These are phyloP conservation scores for Catostomus latipinnis DNA, from an alignment of 2,797 vertebrate species.

Conservation along the genomic window DNA sequence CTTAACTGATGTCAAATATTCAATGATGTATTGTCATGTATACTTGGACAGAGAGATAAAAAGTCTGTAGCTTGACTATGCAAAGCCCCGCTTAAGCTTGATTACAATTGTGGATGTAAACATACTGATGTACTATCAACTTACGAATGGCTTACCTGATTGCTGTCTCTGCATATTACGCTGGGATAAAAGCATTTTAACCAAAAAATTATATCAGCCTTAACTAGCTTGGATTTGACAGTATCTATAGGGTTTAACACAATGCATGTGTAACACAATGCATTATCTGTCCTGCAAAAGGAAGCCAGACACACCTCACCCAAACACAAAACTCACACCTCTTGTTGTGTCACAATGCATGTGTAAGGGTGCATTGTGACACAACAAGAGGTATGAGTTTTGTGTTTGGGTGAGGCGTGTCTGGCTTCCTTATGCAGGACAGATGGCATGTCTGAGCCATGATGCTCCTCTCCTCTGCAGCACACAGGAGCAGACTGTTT, in stretches of 20 bases:
- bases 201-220: too few species aligned
- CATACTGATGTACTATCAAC: too few species aligned
- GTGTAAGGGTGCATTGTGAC: neutral
- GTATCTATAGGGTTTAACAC: neutral
- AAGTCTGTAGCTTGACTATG: too few species aligned
- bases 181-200: too few species aligned
- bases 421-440: constrained; percentile 54
- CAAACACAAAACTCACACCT: constrained; percentile 58
- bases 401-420: constrained; percentile 56
- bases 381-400: constrained; percentile 52
- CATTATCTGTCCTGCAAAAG: constrained; percentile 60
- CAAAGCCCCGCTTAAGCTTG: too few species aligned
- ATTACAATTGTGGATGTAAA: too few species aligned
- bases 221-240: too few species aligned
- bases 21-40: too few species aligned
- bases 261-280: neutral
- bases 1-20: too few species aligned
- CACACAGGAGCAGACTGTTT: constrained; percentile 54
- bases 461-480: constrained; percentile 45
- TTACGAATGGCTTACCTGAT: too few species aligned
- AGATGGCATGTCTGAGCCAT: constrained; percentile 64
- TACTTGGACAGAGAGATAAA: too few species aligned
- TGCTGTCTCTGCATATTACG: too few species aligned
- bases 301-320: constrained; percentile 57
- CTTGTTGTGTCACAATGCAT: neutral